Evolutionary conservation across 2,113 vertebrate species (phyloP).

Genomic region (Xyrauchen texanus): DNA sequence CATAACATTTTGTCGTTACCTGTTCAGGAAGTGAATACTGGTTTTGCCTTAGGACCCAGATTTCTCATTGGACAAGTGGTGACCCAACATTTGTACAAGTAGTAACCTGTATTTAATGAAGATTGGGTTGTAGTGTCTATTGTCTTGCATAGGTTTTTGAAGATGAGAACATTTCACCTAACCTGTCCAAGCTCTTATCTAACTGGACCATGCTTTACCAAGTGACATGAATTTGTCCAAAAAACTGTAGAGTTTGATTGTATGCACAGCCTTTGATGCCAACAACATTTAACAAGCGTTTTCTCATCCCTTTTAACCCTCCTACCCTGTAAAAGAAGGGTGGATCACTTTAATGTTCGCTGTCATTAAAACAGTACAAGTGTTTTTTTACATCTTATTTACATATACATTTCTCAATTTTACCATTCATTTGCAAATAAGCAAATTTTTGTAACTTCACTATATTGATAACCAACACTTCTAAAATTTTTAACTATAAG

Average conservation of each 20-base stretch:
- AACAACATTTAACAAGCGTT: neutral
- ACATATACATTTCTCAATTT: too few species aligned
- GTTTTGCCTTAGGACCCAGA: neutral
- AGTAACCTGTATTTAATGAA: neutral
- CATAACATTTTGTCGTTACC: neutral
- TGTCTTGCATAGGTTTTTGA: neutral
- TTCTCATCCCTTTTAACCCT: neutral
- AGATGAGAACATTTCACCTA: neutral
- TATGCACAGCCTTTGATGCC: neutral
- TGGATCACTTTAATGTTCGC: too few species aligned
- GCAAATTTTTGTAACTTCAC: too few species aligned
- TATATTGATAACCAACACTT: too few species aligned
- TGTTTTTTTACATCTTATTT: too few species aligned
- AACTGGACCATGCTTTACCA: too few species aligned
- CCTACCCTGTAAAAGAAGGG: neutral
- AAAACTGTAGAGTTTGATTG: neutral
- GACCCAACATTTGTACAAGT: neutral
- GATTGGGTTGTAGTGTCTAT: neutral
- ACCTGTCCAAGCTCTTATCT: too few species aligned
- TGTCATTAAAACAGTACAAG: too few species aligned
- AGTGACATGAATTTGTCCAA: too few species aligned
- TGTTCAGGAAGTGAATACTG: neutral
- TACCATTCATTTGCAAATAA: too few species aligned
- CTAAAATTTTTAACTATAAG: too few species aligned
- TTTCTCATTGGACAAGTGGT: neutral